Evolutionary conservation across 1,140 invertebrate species (phyloP).

Genomic region (Spodoptera litura): DNA sequence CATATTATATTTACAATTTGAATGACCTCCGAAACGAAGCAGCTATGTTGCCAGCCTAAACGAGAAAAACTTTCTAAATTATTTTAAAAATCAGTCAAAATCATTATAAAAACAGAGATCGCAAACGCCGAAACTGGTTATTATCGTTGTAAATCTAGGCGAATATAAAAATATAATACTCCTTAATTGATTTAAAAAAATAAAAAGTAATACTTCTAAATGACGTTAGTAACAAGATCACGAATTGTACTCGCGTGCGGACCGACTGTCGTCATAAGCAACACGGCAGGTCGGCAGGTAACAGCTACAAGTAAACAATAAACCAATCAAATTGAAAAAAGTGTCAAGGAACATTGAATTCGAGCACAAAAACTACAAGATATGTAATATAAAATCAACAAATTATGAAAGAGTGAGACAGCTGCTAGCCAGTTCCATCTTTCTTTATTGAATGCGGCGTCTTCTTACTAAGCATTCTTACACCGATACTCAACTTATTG

Average conservation of each 20-base stretch:
- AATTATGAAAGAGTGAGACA: too few species aligned
- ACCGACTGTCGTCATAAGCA: not conserved
- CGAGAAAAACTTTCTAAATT: constrained; percentile 35
- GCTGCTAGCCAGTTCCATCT: too few species aligned
- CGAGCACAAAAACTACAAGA: too few species aligned
- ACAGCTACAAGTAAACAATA: not conserved
- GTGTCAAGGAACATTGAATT: not conserved
- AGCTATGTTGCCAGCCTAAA: constrained; percentile 18
- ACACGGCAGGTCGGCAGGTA: not conserved
- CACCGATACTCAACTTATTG: too few species aligned
- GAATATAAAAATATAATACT: constrained; percentile 64
- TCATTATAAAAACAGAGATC: constrained; percentile 63
- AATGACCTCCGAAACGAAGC: constrained; percentile 28
- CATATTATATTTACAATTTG: constrained; percentile 45
- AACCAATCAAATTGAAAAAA: not conserved
- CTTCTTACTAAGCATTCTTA: too few species aligned
- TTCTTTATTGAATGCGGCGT: too few species aligned
- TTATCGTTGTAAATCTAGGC: constrained; percentile 60
- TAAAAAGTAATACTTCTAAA: constrained; percentile 53
- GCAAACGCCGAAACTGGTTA: constrained; percentile 54
- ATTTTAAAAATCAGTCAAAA: constrained; percentile 64
- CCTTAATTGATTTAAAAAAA: constrained; percentile 39
- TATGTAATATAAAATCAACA: too few species aligned
- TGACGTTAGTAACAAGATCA: constrained; percentile 44
- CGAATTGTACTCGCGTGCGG: constrained; percentile 27